phyloP scores from a whole-genome alignment of 2,797 vertebrate genomes.

The Amphiprion clarkii region DNA sequence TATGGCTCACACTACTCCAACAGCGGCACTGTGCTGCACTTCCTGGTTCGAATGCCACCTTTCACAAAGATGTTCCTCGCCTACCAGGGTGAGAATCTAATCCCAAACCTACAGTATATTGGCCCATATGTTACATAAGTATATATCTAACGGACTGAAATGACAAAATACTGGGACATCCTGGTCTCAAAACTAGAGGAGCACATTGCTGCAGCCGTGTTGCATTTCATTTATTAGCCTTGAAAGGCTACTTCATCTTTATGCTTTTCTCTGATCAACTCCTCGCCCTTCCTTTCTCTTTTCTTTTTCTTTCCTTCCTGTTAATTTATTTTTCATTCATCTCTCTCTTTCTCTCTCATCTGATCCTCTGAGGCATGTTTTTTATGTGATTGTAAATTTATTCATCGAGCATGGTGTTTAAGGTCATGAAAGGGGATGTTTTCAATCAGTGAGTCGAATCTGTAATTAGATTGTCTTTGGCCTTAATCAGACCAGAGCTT shows the following conservation, averaged over 20 bases:
- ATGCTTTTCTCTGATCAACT: conserved; percentile 55
- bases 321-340: conserved; percentile 61
- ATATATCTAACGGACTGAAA: neutral
- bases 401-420: conserved; percentile 62
- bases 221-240: conserved; percentile 41
- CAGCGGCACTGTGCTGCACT: conserved; percentile 98
- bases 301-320: conserved; percentile 22
- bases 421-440: conserved; percentile 74
- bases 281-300: conserved; percentile 11
- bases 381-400: conserved; percentile 72
- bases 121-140: neutral
- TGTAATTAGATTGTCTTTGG: conserved; percentile 77
- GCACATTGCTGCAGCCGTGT: neutral
- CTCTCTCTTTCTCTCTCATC: conserved; percentile 42
- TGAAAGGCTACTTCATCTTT: conserved; percentile 63
- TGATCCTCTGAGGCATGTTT: conserved; percentile 68
- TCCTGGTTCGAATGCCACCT: conserved; percentile 97
- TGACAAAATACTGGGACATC: neutral
- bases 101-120: neutral
- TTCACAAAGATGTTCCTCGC: conserved; percentile 99
- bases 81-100: conserved; percentile 90
- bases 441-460: conserved; percentile 72
- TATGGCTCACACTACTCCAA: conserved; percentile 99
- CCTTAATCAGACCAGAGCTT: conserved; percentile 95
- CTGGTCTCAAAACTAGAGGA: conserved; percentile 26